Evolutionary conservation across 2,888 invertebrate species (phyloP).

Genomic region (Clepsis dumicolana): DNA sequence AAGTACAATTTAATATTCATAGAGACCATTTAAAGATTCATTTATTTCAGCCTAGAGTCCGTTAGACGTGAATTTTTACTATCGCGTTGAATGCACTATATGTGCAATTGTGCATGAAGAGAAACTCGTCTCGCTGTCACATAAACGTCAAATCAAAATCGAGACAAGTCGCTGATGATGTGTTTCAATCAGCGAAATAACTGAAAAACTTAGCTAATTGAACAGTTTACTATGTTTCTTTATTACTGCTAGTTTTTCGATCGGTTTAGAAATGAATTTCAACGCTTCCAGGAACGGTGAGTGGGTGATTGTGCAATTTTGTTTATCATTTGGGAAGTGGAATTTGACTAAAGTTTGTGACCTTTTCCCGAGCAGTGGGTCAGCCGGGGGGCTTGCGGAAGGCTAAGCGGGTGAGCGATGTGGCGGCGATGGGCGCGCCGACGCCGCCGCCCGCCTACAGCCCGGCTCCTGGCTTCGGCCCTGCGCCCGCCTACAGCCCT

Average conservation of each 20-base stretch:
- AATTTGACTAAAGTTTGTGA: constrained; percentile 38
- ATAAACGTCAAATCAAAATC: constrained; percentile 49
- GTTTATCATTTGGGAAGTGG: constrained; percentile 17
- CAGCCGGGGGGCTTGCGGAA: constrained; percentile 80
- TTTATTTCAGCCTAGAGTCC: too few relatives aligned
- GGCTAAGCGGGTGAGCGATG: constrained; percentile 89
- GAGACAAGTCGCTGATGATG: constrained; percentile 72
- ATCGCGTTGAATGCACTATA: neutral
- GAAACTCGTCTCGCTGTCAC: constrained; percentile 41
- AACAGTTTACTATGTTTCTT: constrained; percentile 64
- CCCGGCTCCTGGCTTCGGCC: constrained; percentile 60
- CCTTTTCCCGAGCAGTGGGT: constrained; percentile 63
- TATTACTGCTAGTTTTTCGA: constrained; percentile 51
- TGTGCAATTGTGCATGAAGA: neutral
- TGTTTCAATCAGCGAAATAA: constrained; percentile 67
- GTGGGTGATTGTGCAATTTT: constrained; percentile 40
- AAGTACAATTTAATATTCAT: too few relatives aligned
- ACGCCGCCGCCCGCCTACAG: constrained; percentile 69
- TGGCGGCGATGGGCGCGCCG: constrained; percentile 88
- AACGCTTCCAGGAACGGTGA: constrained; percentile 83
- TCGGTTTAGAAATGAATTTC: constrained; percentile 71
- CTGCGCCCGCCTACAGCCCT: constrained; percentile 58
- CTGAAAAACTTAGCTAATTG: constrained; percentile 58
- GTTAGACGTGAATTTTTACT: too few relatives aligned
- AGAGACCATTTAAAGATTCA: neutral